phyloP scores from a whole-genome alignment of 2,113 vertebrate genomes.

The Zosterops lateralis region DNA sequence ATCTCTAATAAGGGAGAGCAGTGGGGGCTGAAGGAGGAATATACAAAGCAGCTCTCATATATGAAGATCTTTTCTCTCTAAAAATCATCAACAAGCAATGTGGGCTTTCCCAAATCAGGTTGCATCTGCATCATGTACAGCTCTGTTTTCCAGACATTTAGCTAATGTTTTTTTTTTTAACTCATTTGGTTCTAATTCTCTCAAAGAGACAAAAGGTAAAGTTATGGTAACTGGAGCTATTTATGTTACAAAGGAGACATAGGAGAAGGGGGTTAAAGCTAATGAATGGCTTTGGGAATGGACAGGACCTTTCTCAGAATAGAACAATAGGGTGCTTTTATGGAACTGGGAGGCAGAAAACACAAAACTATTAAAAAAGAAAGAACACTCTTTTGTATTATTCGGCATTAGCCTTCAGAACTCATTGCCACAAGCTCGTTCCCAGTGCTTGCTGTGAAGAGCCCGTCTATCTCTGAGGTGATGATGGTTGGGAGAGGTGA shows the following conservation, averaged over 20 bases:
- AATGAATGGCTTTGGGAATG: slow-evolving; percentile 52
- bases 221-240: slow-evolving; percentile 48
- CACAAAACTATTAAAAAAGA: slow-evolving; percentile 54
- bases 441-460: not conserved
- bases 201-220: slow-evolving; percentile 33
- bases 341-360: slow-evolving; percentile 41
- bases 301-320: slow-evolving; percentile 53
- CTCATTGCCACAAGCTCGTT: not conserved
- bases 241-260: slow-evolving; percentile 37
- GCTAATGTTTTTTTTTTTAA: slow-evolving; percentile 5
- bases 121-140: not conserved
- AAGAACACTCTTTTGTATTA: slow-evolving; percentile 42
- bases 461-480: not conserved
- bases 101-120: not conserved
- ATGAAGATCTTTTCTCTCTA: not conserved
- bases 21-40: not conserved
- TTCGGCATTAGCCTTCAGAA: slow-evolving; percentile 16
- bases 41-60: not conserved
- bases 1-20: not conserved
- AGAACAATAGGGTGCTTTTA: slow-evolving; percentile 51
- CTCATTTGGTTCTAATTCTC: slow-evolving; percentile 40
- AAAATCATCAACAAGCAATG: not conserved
- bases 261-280: slow-evolving; percentile 29
- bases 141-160: slow-evolving; percentile 11
- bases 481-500: not conserved